Evolutionary conservation across 2,113 vertebrate species (phyloP).

Genomic region (Mugil cephalus): DNA sequence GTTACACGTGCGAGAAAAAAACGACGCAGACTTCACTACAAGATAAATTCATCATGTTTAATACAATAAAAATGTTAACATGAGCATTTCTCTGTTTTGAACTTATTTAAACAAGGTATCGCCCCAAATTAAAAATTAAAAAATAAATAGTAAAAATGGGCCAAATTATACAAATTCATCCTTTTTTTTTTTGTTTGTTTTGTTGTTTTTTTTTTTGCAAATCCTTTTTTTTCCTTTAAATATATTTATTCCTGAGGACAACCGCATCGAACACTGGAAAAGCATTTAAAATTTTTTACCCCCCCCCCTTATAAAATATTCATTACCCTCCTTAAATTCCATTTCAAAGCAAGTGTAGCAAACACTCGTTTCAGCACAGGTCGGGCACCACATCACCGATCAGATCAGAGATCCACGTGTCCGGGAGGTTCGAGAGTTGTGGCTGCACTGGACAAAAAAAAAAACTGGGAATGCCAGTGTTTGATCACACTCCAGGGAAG

Average conservation of each 20-base stretch:
- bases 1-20: constrained; percentile 20
- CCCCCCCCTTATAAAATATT: constrained; percentile 51
- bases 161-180: constrained; percentile 68
- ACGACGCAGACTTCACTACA: constrained; percentile 56
- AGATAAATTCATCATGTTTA: constrained; percentile 73
- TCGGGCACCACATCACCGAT: constrained; percentile 71
- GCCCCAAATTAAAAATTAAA: constrained; percentile 59
- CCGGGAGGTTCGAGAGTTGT: constrained; percentile 53
- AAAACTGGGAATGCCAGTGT: constrained; percentile 30
- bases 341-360: constrained; percentile 80
- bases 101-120: constrained; percentile 64
- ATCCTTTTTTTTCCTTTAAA: constrained; percentile 54
- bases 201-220: constrained; percentile 55
- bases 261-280: constrained; percentile 79
- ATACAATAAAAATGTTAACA: constrained; percentile 79
- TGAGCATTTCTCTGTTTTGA: constrained; percentile 72
- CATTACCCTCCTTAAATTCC: constrained; percentile 62
- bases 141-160: constrained; percentile 11
- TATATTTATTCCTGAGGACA: constrained; percentile 80
- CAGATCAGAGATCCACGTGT: constrained; percentile 69
- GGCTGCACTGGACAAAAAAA: constrained; percentile 54
- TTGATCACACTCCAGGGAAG: constrained; percentile 26
- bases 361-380: constrained; percentile 66
- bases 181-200: too few species aligned
- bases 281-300: constrained; percentile 69